Base-by-base conservation (phyloP, 2,888 invertebrate genomes). In the Caenorhabditis angaria region DNA sequence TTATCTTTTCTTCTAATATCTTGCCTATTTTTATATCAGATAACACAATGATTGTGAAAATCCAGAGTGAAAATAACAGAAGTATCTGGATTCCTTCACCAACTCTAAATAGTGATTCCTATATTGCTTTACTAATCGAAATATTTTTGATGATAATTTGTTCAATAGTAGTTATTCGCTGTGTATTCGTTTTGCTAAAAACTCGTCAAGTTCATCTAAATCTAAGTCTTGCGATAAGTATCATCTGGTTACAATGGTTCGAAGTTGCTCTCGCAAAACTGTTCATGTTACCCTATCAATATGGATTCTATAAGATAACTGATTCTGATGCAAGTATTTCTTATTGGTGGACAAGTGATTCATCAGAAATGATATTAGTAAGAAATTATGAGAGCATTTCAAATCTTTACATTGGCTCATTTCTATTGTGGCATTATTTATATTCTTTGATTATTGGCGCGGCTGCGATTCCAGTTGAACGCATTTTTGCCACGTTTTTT, bases 401-500 rank as follows among this genome's bases (percentile, higher is more conserved):
- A 51, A 8, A 3, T 10, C 51, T 54, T 24, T 54, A 22, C 4
- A 54, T 54, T 28, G 4, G 6, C 18, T 3, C 28, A 28, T 27
- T 28, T 24, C 12, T 54, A 6, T 10, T 8, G 14, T 54, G 54
- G 54, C 54, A 54, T 54, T 54, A 54, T 54, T 27, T 27, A 3
- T 27, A 14, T n/a, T 28, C 54, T 18, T 1, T 54, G 29, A 14
- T 25, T 29, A 8, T 28, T n/a, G 54, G 28, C 1, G 14, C 27
- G 24, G 27, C 6, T 8, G n/a, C 12, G 5, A n/a, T 25, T 8
- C 28, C 10, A 18, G 2, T 29, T 6, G 54, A 54, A 54, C 25
- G 54, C 10, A 2, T 54, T 3, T 6, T 14, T 5, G 54, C 54
- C 1, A 54, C 54, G 8, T 28, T 22, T 54, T 24, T 27, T 29